Base-by-base conservation (phyloP, 2,888 invertebrate genomes). In the Ectropis crepuscularia region DNA sequence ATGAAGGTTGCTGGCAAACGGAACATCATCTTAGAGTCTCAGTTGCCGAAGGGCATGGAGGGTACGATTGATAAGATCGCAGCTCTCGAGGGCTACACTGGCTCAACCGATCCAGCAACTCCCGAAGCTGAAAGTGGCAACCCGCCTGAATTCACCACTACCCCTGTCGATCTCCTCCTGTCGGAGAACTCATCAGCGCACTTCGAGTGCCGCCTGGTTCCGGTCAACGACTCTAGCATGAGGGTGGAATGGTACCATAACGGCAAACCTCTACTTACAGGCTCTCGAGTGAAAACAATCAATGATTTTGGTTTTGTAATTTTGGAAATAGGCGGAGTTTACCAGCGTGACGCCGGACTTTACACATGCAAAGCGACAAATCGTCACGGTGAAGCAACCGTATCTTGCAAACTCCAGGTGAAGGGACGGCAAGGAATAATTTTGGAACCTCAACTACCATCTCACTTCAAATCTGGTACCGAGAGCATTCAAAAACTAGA, bases 241-340 rank as follows among this genome's bases (percentile, higher is more conserved):
- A 94, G 97, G 73, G 98, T 98, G 9, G 99, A 99, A 89, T 99
- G 99, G 99, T 99, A 95, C 95, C 98, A 98, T 81, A 98, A 99
- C 85, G 99, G 98, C 48, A 97, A 98, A 87, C 96, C 98, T 5
- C 94, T 99, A 66, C 95, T 97, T 85, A 96, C 97, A 61, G 98
- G 98, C 65, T 98, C 98, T 6, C 95, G 98, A 81, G 96, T 98
- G 73, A 99, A 99, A 88, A 98, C 99, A 0, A 98, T 98, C 74
- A 98, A 98, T 80, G 99, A 99, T 84, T 99, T 99, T 89, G 99
- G 99, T 59, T 99, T 98, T 85, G 99, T 99, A 6, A 98, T 99
- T 74, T 94, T 99, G 68, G 99, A 99, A 93, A 96, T 99, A 61
- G 96, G 97, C 51, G 98, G 98, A 68, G 97, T 98, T 63, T 98